Evolutionary conservation across 2,888 invertebrate genomes (phyloP).

Genomic region (Tetanocera ferruginea): DNA sequence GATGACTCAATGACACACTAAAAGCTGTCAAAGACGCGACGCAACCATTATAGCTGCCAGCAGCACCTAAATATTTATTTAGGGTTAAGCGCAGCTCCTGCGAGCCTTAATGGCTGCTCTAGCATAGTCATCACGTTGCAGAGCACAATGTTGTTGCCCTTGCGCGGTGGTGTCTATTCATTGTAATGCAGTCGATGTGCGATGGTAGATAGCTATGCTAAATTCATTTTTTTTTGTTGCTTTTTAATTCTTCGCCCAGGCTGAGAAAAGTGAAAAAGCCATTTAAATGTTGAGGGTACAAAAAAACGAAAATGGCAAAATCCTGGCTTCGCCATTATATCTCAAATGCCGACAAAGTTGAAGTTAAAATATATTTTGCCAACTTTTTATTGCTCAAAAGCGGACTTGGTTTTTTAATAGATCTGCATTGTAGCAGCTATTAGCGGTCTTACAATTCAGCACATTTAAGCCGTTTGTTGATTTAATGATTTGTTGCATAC

Average conservation of each 20-base stretch:
- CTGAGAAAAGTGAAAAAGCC: no score
- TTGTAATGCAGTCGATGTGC: no score
- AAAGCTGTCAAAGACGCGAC: neutral
- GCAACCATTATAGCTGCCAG: neutral
- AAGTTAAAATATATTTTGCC: neutral
- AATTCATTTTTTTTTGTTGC: no score
- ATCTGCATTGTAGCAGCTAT: no score
- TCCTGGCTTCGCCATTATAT: neutral
- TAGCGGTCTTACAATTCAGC: neutral
- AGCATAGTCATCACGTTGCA: neutral
- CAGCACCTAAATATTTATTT: neutral
- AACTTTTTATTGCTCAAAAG: neutral
- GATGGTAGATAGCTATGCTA: no score
- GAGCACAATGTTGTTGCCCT: neutral
- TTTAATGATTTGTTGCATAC: no score
- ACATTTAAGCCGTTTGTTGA: neutral
- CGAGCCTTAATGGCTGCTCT: neutral
- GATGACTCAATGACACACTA: conserved; percentile 20
- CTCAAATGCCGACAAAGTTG: neutral
- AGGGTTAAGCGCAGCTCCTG: neutral
- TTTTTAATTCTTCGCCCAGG: no score
- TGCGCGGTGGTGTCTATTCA: neutral
- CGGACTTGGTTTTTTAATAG: neutral
- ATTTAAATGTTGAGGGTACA: no score
- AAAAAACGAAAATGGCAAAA: no score